These are phyloP conservation scores for Eudyptes chrysolophus DNA, from an alignment of 2,113 vertebrate species.

Conservation along the genomic window DNA sequence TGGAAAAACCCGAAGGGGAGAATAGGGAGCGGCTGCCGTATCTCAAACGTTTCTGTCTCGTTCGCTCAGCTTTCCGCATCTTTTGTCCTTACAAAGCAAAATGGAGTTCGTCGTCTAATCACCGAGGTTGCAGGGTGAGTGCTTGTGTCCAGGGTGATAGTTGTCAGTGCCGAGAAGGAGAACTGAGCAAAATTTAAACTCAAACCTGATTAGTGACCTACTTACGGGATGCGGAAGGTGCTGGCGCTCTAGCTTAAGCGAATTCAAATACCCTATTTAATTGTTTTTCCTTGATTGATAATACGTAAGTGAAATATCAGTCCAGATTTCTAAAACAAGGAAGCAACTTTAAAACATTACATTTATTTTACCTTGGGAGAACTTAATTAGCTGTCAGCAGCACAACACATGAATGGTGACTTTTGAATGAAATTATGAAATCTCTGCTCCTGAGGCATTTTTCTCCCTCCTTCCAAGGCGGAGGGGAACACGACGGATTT, in stretches of 20 bases:
- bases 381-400: no score
- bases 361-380: no score
- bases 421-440: no score
- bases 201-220: neutral
- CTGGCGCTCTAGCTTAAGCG: neutral
- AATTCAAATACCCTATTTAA: neutral
- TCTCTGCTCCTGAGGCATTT: no score
- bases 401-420: no score
- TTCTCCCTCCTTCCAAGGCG: no score
- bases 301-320: neutral
- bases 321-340: slow-evolving; percentile 23
- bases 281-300: slow-evolving; percentile 13
- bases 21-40: neutral
- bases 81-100: neutral
- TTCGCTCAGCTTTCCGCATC: neutral
- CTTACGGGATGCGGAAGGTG: neutral
- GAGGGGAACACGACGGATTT: no score
- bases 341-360: slow-evolving; percentile 13
- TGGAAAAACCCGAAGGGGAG: neutral
- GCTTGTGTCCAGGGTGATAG: neutral
- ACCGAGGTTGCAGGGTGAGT: neutral
- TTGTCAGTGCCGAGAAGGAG: neutral
- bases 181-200: neutral
- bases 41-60: fast-evolving
- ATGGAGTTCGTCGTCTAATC: neutral